These are phyloP conservation scores for Hyles vespertilio DNA, from an alignment of 1,140 invertebrate genomes.

Conservation along the genomic window DNA sequence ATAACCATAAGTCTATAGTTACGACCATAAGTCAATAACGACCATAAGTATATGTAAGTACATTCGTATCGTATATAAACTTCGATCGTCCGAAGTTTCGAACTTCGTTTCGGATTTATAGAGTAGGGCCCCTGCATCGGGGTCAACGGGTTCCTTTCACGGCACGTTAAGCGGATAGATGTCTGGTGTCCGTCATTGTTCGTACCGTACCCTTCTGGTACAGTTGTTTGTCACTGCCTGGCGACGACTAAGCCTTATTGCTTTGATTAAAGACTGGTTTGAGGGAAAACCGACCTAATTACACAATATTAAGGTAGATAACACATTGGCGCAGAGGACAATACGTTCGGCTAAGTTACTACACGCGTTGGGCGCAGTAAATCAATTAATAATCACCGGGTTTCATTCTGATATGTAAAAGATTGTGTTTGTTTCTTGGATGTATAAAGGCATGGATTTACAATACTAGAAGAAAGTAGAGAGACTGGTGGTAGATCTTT, in stretches of 20 bases:
- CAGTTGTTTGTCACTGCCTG: slow-evolving; percentile 23
- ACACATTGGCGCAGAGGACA: slow-evolving; percentile 3
- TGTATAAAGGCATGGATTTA: background rate
- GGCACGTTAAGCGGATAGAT: slow-evolving; percentile 29
- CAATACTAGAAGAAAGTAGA: too few relatives aligned
- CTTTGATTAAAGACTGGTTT: slow-evolving; percentile 17
- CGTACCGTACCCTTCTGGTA: slow-evolving; percentile 15
- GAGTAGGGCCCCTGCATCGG: slow-evolving; percentile 3
- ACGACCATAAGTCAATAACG: too few relatives aligned
- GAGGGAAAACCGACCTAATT: slow-evolving; percentile 10
- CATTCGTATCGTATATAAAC: too few relatives aligned
- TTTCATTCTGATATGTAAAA: background rate
- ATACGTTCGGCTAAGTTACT: slow-evolving; percentile 18
- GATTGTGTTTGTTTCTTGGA: background rate
- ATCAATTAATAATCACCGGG: slow-evolving; percentile 24
- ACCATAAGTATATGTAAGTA: too few relatives aligned
- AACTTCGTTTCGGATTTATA: too few relatives aligned
- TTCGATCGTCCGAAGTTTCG: too few relatives aligned
- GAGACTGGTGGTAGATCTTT: too few relatives aligned
- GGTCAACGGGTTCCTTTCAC: slow-evolving; percentile 24
- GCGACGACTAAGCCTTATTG: slow-evolving; percentile 19
- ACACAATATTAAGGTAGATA: background rate
- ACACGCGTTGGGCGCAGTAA: slow-evolving; percentile 17
- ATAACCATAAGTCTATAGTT: too few relatives aligned
- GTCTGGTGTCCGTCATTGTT: slow-evolving; percentile 29